These are phyloP conservation scores for Etia nguti DNA, from an alignment of 2,113 vertebrate species.

Conservation along the genomic window DNA sequence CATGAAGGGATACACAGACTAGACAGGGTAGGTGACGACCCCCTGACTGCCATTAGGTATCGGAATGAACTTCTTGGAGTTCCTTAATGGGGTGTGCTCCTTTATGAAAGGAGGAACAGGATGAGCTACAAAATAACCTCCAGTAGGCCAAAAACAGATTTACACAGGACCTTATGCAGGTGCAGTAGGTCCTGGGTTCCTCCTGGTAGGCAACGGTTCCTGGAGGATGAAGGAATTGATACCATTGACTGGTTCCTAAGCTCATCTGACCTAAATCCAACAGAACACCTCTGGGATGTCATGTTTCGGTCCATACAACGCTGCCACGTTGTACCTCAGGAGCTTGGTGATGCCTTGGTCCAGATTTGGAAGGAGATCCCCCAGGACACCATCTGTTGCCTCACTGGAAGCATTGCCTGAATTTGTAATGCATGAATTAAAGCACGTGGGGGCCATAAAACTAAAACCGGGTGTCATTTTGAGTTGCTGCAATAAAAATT, in stretches of 20 bases:
- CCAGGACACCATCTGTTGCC: background rate
- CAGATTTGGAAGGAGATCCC: background rate
- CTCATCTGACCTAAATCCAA: background rate
- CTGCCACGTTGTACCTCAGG: accelerated
- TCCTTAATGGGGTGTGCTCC: background rate
- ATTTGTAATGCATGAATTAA: background rate
- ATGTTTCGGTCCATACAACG: background rate
- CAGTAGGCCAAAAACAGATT: background rate
- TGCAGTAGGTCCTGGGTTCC: background rate
- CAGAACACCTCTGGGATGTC: background rate
- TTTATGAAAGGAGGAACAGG: background rate
- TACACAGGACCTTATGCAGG: background rate
- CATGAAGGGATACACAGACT: background rate
- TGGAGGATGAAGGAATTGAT: background rate
- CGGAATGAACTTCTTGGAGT: background rate
- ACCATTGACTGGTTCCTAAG: accelerated
- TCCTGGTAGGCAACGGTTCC: accelerated
- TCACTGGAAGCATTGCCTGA: background rate
- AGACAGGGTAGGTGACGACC: background rate
- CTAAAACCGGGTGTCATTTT: background rate
- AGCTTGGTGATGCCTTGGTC: background rate
- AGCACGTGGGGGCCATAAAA: background rate
- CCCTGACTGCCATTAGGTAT: background rate
- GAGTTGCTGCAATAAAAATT: background rate
- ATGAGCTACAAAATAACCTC: background rate